These are phyloP conservation scores for Agrotis clavis DNA, from an alignment of 2,888 invertebrate genomes.

Conservation along the genomic window DNA sequence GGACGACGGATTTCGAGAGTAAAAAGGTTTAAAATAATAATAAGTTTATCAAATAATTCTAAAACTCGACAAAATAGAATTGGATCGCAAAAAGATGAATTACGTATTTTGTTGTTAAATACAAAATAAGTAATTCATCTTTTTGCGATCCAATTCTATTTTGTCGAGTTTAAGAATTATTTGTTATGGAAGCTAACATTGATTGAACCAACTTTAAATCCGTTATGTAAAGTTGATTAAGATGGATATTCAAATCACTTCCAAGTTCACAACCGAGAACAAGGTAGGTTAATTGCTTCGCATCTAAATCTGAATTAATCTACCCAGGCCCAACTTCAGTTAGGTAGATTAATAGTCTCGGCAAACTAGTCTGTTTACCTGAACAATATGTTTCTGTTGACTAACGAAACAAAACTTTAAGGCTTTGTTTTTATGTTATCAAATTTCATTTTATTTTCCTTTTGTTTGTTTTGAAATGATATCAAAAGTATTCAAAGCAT, in stretches of 20 bases:
- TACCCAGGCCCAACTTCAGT: slow-evolving; percentile 1
- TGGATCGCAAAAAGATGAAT: not conserved
- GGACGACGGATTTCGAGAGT: too few relatives aligned
- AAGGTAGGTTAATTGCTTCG: slow-evolving; percentile 40
- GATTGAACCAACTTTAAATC: slow-evolving; percentile 3
- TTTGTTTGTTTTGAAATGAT: not conserved
- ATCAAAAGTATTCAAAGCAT: not conserved
- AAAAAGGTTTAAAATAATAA: too few relatives aligned
- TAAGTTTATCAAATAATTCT: too few relatives aligned
- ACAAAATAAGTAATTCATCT: too few relatives aligned
- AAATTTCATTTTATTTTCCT: not conserved
- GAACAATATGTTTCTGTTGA: slow-evolving; percentile 3
- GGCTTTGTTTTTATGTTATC: not conserved
- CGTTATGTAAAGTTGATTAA: slow-evolving; percentile 14
- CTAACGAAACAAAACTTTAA: not conserved
- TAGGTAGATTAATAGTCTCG: slow-evolving; percentile 5
- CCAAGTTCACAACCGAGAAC: slow-evolving; percentile 24
- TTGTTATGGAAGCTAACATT: too few relatives aligned
- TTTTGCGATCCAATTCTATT: too few relatives aligned
- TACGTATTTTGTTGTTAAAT: too few relatives aligned
- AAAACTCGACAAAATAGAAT: not conserved
- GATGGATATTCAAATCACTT: slow-evolving; percentile 38
- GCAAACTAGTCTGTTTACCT: slow-evolving; percentile 7
- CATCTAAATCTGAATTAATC: slow-evolving; percentile 33
- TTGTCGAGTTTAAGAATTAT: too few relatives aligned